Evolutionary conservation across 1,140 invertebrate genomes (phyloP).

Genomic region (Sitophilus oryzae): DNA sequence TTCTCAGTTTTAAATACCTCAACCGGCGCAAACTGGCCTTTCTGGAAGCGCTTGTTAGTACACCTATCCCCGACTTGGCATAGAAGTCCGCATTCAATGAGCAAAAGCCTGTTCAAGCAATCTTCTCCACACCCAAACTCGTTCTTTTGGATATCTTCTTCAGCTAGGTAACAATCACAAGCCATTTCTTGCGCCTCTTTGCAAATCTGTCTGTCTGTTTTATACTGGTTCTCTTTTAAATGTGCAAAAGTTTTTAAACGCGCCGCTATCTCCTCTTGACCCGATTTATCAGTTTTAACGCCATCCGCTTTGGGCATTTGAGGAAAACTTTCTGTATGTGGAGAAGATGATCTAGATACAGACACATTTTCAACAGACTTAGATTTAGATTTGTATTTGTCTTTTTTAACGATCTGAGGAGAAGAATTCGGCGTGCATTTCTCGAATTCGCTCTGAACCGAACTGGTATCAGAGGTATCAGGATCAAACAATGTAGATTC

Average conservation of each 20-base stretch:
- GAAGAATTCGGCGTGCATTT: conserved; percentile 17
- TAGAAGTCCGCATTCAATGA: conserved; percentile 94
- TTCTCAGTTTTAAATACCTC: conserved; percentile 87
- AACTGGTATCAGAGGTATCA: conserved; percentile 24
- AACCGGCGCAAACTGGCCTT: conserved; percentile 74
- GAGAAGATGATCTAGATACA: background rate
- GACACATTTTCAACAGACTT: conserved; percentile 23
- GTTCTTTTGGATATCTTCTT: conserved; percentile 78
- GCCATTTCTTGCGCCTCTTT: conserved; percentile 90
- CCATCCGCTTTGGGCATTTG: conserved; percentile 14
- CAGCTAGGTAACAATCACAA: conserved; percentile 89
- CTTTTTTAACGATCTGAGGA: conserved; percentile 9
- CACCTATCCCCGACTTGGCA: conserved; percentile 84
- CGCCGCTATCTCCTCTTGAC: conserved; percentile 57
- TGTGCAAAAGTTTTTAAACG: conserved; percentile 72
- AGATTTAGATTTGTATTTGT: conserved; percentile 16
- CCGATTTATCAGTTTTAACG: conserved; percentile 59
- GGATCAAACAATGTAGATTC: conserved; percentile 23
- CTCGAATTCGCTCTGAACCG: conserved; percentile 28
- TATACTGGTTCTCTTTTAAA: conserved; percentile 80
- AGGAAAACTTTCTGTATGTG: background rate
- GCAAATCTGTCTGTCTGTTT: conserved; percentile 70
- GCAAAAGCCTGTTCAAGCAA: conserved; percentile 92
- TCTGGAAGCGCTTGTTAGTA: conserved; percentile 92
- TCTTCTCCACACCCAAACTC: conserved; percentile 89